Conservation (phyloP, 2,888 invertebrate species). For the Amblyjoppa fuscipennis region DNA sequence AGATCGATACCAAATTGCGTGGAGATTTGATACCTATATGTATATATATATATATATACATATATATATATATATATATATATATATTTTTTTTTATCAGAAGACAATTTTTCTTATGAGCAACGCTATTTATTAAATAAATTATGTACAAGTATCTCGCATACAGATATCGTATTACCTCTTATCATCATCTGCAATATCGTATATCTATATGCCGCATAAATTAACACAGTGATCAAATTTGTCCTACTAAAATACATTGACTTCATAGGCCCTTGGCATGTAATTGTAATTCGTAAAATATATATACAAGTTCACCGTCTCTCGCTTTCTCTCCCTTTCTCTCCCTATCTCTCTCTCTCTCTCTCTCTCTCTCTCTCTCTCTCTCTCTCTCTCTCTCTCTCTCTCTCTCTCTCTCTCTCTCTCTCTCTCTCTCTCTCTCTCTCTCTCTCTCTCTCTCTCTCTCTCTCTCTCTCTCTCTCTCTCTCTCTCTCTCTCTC, state of each 20-base stretch:
- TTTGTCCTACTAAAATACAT: constrained; percentile 82
- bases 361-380: not conserved
- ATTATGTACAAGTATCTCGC: constrained; percentile 81
- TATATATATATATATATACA: constrained; percentile 4
- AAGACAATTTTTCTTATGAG: constrained; percentile 35
- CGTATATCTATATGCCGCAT: constrained; percentile 73
- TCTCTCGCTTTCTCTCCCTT: not conserved
- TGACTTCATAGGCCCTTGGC: constrained; percentile 82
- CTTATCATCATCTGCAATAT: constrained; percentile 76
- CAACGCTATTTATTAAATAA: constrained; percentile 83
- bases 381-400: not conserved
- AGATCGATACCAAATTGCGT: constrained; percentile 73
- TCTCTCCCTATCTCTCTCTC: not conserved
- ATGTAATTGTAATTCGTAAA: constrained; percentile 75
- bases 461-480: not conserved
- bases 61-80: constrained; percentile 21
- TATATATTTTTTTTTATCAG: not conserved
- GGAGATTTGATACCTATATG: constrained; percentile 68
- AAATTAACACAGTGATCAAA: constrained; percentile 76
- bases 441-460: not conserved
- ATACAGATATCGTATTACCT: constrained; percentile 73
- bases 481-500: not conserved
- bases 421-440: not conserved
- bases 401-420: not conserved
- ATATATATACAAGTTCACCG: constrained; percentile 74